Base-by-base conservation (phyloP, 2,797 vertebrate species). In the Harpagifer antarcticus region DNA sequence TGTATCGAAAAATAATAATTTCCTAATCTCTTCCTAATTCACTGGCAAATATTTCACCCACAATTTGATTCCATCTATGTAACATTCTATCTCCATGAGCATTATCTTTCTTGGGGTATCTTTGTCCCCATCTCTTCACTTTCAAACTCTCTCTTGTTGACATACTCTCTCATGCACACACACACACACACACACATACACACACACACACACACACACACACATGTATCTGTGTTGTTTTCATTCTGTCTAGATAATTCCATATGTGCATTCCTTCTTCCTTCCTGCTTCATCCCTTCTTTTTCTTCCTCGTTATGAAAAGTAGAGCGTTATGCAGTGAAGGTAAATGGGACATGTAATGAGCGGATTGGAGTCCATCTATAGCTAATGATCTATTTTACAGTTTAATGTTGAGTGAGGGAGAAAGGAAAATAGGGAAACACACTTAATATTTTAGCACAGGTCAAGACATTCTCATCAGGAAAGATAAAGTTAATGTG, bases 341-440 rank as follows among this genome's bases (percentile, higher is more conserved):
- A 94, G 88, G 79, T 91, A 93, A 95, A 95, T 94, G 92, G 88
- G 85, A 93, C 91, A 94, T 93, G 88, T 94, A 94, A 94, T 93
- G 89, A 91, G 78, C 56, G 87, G 85, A 89, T 88, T 85, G 84
- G 89, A 88, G 89, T 86, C 90, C 83, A 88, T 93, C 92, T 90
- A 88, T 90, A 81, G 68, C 86, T 94, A 94, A 94, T 93, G 92
- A 93, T 86, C 83, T 93, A 87, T 91, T 71, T 78, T 88, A 75
- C 62, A 74, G 73, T 90, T 90, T 86, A 88, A 86, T 84, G 73
- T 76, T 44, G 50, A 74, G 68, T 63, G 86, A 59, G 49, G 33
- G 56, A 17, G 47, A 60, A 67, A 74, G 88, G 20, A 42, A 69
- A 69, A 63, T 52, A 71, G 33, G 58, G 72, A 77, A 79, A 58